A percentile compares a stretch with the other conserved stretches of the same genome.
These are phyloP conservation scores for rabbit (Oryctolagus cuniculus) DNA, from an alignment of 2,113 vertebrate genomes.

Conservation along the genomic window DNA sequence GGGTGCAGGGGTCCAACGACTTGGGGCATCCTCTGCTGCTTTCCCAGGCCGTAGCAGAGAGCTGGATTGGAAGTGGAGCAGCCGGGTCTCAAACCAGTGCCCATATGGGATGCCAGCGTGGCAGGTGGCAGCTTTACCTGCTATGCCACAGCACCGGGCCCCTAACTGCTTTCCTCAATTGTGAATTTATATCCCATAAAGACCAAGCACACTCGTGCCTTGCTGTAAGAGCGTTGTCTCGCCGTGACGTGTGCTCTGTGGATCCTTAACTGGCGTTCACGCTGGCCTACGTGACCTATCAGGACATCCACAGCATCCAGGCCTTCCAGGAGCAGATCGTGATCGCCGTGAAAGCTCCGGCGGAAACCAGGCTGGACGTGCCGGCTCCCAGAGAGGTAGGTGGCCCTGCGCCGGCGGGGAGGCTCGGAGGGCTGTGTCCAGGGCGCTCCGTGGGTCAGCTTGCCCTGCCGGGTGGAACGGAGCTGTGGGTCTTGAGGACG, in stretches of 20 bases:
- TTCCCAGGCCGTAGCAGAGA: too few relatives aligned
- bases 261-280: constrained; percentile 89
- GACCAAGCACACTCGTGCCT: not conserved
- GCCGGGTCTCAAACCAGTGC: too few relatives aligned
- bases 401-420: not conserved
- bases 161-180: not conserved
- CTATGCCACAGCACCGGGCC: too few relatives aligned
- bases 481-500: too few relatives aligned
- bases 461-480: too few relatives aligned
- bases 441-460: too few relatives aligned
- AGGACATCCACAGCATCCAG: constrained; percentile 91
- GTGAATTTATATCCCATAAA: not conserved
- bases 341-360: constrained; percentile 94
- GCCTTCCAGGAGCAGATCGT: constrained; percentile 94
- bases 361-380: constrained; percentile 95
- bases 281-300: constrained; percentile 93
- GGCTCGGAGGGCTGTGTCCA: too few relatives aligned
- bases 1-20: too few relatives aligned
- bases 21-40: too few relatives aligned
- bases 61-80: too few relatives aligned
- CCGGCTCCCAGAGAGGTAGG: constrained; percentile 92
- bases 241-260: not conserved
- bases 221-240: not conserved
- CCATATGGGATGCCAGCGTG: too few relatives aligned
- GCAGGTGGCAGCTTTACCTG: too few relatives aligned